A percentile compares a stretch with the other conserved stretches of the same genome.
phyloP scores from a whole-genome alignment of 2,113 vertebrate species.

The Silurus asotus region DNA sequence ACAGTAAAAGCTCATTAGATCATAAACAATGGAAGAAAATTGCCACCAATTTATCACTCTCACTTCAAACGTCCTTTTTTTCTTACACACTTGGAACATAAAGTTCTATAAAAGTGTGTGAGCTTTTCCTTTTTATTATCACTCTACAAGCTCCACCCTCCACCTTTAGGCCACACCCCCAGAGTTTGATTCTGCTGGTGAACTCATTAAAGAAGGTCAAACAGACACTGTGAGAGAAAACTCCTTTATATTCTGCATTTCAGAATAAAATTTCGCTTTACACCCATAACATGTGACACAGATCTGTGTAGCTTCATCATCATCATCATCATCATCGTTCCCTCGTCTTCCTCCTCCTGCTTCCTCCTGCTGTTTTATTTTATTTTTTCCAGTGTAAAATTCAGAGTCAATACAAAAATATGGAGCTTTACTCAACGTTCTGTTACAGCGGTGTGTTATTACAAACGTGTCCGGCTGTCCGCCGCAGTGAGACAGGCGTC shows the following conservation, averaged over 20 bases:
- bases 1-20: not conserved
- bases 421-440: conserved; percentile 80
- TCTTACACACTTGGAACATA: not conserved
- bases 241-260: conserved; percentile 47
- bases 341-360: not conserved
- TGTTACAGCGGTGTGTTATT: conserved; percentile 69
- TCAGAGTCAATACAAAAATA: conserved; percentile 86
- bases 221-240: conserved; percentile 75
- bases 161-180: not conserved
- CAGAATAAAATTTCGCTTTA: conserved; percentile 39
- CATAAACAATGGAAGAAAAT: not conserved
- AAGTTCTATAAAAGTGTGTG: not conserved
- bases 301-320: conserved; percentile 58
- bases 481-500: not conserved
- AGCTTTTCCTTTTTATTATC: not conserved
- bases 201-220: conserved; percentile 56
- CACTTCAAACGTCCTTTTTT: not conserved
- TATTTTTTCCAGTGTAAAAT: conserved; percentile 84
- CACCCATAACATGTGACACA: conserved; percentile 75
- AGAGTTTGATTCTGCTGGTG: not conserved
- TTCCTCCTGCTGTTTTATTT: conserved; percentile 57
- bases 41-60: not conserved
- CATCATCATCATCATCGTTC: not conserved
- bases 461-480: conserved; percentile 75
- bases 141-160: not conserved